Conservation (phyloP, 2,888 invertebrate genomes). For the Oeneis ivallda region DNA sequence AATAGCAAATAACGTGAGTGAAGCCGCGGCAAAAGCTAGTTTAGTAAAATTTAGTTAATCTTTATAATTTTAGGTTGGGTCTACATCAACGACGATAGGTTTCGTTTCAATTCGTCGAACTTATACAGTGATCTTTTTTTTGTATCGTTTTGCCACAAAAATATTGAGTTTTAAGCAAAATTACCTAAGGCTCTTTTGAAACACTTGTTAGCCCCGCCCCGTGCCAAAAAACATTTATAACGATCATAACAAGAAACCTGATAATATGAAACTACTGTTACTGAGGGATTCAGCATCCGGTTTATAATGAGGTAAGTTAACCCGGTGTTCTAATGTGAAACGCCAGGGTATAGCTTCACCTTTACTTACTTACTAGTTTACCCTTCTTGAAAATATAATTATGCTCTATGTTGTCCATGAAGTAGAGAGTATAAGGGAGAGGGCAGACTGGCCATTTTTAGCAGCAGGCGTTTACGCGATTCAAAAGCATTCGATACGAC, state of each 20-base stretch:
- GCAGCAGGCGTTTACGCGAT: no score
- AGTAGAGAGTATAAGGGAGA: background rate
- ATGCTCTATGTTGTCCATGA: background rate
- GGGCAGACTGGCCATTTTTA: no score
- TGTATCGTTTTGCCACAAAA: no score
- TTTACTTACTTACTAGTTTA: constrained; percentile 1
- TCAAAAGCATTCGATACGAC: no score
- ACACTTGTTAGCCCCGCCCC: constrained; percentile 49
- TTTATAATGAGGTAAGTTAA: constrained; percentile 62
- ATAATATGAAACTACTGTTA: constrained; percentile 57
- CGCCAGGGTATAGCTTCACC: background rate
- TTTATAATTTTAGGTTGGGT: background rate
- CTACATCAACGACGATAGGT: background rate
- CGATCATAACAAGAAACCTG: constrained; percentile 44
- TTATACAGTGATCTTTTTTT: no score
- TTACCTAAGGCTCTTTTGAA: constrained; percentile 35
- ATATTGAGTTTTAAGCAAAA: background rate
- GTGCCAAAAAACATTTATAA: constrained; percentile 53
- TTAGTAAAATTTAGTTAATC: no score
- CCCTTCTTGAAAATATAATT: background rate
- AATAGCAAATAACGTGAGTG: no score
- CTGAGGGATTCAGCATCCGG: constrained; percentile 49
- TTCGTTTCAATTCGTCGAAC: background rate
- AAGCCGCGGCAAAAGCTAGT: no score
- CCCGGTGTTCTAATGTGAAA: background rate